Evolutionary conservation across 2,113 vertebrate species (phyloP), one percentile per base, ranked within the genome.

Genomic region (Miniopterus natalensis): DNA sequence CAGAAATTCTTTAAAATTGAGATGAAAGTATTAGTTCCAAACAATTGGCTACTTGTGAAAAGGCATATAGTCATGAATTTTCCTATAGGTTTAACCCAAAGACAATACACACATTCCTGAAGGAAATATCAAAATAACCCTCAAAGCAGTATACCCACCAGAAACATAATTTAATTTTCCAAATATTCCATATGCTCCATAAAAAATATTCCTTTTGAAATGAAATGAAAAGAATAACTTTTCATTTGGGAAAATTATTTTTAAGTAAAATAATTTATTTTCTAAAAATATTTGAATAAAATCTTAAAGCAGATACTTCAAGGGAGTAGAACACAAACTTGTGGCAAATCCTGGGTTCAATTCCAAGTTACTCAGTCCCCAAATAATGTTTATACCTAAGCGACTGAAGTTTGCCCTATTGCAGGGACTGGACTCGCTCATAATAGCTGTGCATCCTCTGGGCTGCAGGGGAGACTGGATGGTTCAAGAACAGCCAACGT

Each of bases 281-380:
- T 83, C 14, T 45, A 65, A 88, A 95, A 85, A 36, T 36, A 95
- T 71, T 65, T 73, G 47, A 86, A 36, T 81, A 87, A n/a, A 36
- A 6, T 80, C 20, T 75, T 51, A 70, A 83, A 81, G 73, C 42
- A 84, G 61, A 80, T 47, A 45, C 25, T 51, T 75, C 49, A 31
- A 42, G 7, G 15, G 49, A 68, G 65, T 23, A 47, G 29, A 83
- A 89, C 36, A 66, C 15, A 53, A 49, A 86, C 74, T 55, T 66
- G 31, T 85, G 40, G 31, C 40, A 66, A 53, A 49, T 29, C 8
- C 36, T 61, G 42, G 49, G 45, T 83, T 78, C 18, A 55, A 75
- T 45, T 65, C 29, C n/a, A 88, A 65, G 23, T 14, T 87, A 11
- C 18, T 36, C 10, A 29, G 53, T 14, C 14, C 27, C 53, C 3